A percentile compares a stretch with the other conserved stretches of the same genome.
Evolutionary conservation across 2,888 invertebrate species (phyloP).

Genomic region (Heliconius ethilla): DNA sequence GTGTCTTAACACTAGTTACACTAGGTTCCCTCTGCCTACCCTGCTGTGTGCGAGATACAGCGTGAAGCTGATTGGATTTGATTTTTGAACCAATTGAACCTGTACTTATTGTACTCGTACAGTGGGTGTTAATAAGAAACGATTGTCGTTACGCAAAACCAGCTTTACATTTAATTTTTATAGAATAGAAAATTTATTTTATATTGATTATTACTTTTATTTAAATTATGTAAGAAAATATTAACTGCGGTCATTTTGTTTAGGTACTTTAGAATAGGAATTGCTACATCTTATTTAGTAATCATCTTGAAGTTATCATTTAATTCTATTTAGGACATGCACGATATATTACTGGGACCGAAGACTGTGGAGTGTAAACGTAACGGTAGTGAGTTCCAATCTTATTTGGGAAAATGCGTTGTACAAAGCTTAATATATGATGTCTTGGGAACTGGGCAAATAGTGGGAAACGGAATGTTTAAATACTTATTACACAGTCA

Average conservation of each 20-base stretch:
- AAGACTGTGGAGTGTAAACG: not conserved
- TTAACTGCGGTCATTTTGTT: not conserved
- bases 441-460: not conserved
- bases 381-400: not conserved
- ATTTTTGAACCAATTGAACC: not conserved
- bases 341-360: not conserved
- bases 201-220: not conserved
- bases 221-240: constrained; percentile 11
- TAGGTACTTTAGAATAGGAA: not conserved
- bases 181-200: not conserved
- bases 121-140: not conserved
- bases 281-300: not conserved
- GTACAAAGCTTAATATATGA: too few species aligned
- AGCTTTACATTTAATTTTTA: not conserved
- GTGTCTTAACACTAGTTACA: not conserved
- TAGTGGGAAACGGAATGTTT: not conserved
- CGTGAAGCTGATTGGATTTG: too few species aligned
- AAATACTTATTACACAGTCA: not conserved
- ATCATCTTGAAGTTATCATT: not conserved
- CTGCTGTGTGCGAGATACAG: not conserved
- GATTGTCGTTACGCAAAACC: not conserved
- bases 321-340: not conserved
- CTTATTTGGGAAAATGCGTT: too few species aligned
- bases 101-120: not conserved
- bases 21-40: not conserved